Base-by-base conservation (phyloP, 2,797 vertebrate species). In the Sardinella longiceps region DNA sequence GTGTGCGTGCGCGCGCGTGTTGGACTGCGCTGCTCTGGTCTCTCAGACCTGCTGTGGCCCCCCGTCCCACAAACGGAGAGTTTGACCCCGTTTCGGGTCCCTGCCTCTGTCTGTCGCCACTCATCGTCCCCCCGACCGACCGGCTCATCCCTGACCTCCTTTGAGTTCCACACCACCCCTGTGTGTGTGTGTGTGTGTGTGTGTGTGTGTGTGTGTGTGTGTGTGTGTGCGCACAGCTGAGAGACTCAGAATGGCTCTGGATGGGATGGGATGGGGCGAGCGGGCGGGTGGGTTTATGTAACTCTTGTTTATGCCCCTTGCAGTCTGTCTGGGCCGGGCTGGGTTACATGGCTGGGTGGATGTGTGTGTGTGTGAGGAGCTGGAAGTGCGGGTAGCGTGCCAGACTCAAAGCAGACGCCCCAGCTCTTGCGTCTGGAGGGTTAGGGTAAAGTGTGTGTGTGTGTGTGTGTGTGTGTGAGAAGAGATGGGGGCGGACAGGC, bases 301-400 rank as follows among this genome's bases (percentile, higher is more conserved):
- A 74, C 66, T 37, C 66, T 74, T 74, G 66, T 74, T 74, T 74
- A 74, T 74, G 30, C 66, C 63, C 63, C 30, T 33, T 48, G 46
- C 46, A 10, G 46, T 48, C 66, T 74, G 15, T 39, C 30, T 74
- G 66, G 14, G 15, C 30, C 37, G 46, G 25, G 63, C 30, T 30
- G 11, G 63, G 9, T 56, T n/a, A 28, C n/a, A 25, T 70, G 25
- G 63, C 63, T 30, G 63, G 28, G 5, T 56, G 53, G 53, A n/a
- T 20, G 53, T 23, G 53, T 23, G 53, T 3, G 20, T 56, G 5
- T 4, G 50, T 51, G 4, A 43, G 48, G 48, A 12, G 48, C 48
- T 56, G 53, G 53, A 56, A 20, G 53, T 23, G 53, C 7, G 53
- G 53, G 53, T 56, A 56, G 53, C 53, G 53, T 56, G 53, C 53